Percentiles rank a stretch among this genome's conserved stretches.
Conservation (phyloP, 2,113 vertebrate genomes). For the Lucifuga dentata region DNA sequence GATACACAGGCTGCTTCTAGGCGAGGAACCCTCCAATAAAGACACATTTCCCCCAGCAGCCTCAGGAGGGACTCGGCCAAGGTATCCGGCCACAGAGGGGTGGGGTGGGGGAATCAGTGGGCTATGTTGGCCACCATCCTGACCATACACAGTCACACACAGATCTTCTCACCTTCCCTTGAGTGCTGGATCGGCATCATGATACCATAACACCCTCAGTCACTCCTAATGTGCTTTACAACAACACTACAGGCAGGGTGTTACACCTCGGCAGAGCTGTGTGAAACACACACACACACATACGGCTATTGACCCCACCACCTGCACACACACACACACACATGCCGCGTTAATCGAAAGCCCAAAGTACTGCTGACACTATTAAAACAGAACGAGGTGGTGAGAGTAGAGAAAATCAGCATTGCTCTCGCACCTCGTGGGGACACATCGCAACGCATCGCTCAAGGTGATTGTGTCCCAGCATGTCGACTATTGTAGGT, state of each 20-base stretch:
- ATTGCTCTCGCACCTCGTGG: conserved; percentile 51
- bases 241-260: conserved; percentile 77
- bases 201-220: conserved; percentile 76
- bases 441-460: conserved; percentile 28
- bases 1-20: conserved; percentile 8
- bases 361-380: conserved; percentile 73
- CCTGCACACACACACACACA: conserved; percentile 20
- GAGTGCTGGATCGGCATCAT: conserved; percentile 69
- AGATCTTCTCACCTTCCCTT: conserved; percentile 67
- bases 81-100: not conserved
- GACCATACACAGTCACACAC: conserved; percentile 41
- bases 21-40: conserved; percentile 7
- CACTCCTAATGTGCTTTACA: conserved; percentile 76
- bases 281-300: conserved; percentile 53
- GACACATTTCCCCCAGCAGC: not conserved
- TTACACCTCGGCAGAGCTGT: conserved; percentile 73
- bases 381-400: conserved; percentile 71
- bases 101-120: not conserved
- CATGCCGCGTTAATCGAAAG: conserved; percentile 67
- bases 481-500: conserved; percentile 55
- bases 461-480: conserved; percentile 70
- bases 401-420: conserved; percentile 60
- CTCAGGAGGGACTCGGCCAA: not conserved
- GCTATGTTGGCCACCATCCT: conserved; percentile 32
- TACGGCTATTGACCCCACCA: not conserved